Evolutionary conservation across 2,113 vertebrate genomes (phyloP).

Genomic region (Engystomops pustulosus): DNA sequence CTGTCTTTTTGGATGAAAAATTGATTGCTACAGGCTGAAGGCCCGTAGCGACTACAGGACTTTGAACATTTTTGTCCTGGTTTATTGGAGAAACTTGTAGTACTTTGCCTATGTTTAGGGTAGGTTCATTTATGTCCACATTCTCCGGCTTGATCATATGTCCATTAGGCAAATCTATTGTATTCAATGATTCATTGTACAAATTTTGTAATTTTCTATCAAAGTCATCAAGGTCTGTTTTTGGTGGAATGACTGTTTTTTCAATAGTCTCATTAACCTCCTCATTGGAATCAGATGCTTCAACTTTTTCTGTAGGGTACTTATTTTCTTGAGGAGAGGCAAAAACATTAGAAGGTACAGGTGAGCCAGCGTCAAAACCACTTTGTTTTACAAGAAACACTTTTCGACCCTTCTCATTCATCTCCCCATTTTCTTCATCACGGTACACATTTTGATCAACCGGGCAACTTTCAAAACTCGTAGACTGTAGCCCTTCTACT

Average conservation of each 20-base stretch:
- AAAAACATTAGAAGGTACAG: background rate
- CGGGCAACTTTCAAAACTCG: background rate
- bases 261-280: slow-evolving; percentile 9
- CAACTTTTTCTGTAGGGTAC: background rate
- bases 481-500: background rate
- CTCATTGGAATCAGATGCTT: background rate
- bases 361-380: background rate
- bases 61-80: background rate
- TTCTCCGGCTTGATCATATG: background rate
- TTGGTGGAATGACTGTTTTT: background rate
- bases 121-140: background rate
- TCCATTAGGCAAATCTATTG: background rate
- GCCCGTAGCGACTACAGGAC: background rate
- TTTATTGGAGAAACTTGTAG: background rate
- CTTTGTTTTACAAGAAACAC: background rate
- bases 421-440: slow-evolving; percentile 20
- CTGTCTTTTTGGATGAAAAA: slow-evolving; percentile 8
- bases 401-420: background rate
- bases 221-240: background rate
- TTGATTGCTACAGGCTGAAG: background rate
- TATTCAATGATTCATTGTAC: slow-evolving; percentile 62
- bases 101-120: background rate
- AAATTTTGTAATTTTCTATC: slow-evolving; percentile 65
- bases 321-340: background rate
- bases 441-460: background rate